Percentiles rank a stretch among this genome's conserved stretches.
These are phyloP conservation scores for Microtus ochrogaster DNA, from an alignment of 2,113 vertebrate species.

Conservation along the genomic window DNA sequence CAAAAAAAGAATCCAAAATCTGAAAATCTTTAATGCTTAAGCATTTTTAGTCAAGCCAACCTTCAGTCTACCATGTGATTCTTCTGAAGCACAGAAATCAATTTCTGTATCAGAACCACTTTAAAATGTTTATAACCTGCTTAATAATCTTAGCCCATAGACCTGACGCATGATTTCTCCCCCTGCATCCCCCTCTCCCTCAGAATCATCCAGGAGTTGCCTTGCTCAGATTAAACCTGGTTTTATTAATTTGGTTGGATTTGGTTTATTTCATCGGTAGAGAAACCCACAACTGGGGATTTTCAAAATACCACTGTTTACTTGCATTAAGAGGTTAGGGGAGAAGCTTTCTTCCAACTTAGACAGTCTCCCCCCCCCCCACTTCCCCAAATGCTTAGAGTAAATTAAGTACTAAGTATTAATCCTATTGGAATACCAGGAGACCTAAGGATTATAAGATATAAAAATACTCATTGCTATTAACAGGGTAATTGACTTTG, in stretches of 20 bases:
- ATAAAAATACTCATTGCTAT: conserved; percentile 7
- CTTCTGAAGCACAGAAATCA: background rate
- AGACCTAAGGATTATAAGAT: background rate
- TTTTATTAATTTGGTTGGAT: too few relatives aligned
- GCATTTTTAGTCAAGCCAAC: background rate
- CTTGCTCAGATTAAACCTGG: too few relatives aligned
- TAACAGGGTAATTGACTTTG: conserved; percentile 10
- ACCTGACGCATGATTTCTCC: too few relatives aligned
- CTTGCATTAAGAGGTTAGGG: too few relatives aligned
- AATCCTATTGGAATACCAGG: background rate
- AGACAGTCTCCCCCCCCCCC: background rate
- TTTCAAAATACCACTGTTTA: too few relatives aligned
- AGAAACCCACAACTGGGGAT: too few relatives aligned
- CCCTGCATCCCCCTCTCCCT: too few relatives aligned
- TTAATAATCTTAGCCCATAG: background rate
- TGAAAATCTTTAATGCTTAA: background rate
- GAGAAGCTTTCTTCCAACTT: background rate
- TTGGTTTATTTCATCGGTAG: too few relatives aligned
- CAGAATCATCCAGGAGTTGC: too few relatives aligned
- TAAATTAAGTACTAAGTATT: background rate
- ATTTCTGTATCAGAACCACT: background rate
- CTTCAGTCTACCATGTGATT: background rate
- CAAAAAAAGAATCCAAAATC: background rate
- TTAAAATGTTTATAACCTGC: background rate
- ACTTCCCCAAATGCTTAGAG: background rate